Percentiles rank a stretch among this genome's conserved stretches.
phyloP scores from a whole-genome alignment of 2,888 invertebrate species.

The Glyphotaelius pellucidus region DNA sequence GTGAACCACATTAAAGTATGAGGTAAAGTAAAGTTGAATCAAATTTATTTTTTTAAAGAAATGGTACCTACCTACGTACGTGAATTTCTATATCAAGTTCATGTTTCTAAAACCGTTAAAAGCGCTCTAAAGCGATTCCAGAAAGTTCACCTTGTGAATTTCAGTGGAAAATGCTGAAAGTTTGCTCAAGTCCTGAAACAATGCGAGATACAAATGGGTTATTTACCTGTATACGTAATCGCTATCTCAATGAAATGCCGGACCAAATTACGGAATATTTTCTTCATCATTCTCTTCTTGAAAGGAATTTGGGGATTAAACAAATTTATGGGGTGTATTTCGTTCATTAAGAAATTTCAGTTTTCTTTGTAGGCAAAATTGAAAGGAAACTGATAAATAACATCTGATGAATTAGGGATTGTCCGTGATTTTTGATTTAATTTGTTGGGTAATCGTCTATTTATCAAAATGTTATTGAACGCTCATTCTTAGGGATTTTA shows the following conservation, averaged over 20 bases:
- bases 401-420: not conserved
- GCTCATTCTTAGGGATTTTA: too few species aligned
- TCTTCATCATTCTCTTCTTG: not conserved
- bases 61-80: too few species aligned
- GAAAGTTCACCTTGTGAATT: not conserved
- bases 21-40: too few species aligned
- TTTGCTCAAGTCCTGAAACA: not conserved
- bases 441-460: not conserved
- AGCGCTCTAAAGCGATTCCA: not conserved
- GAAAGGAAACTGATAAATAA: not conserved
- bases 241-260: not conserved
- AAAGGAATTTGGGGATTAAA: not conserved
- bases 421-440: not conserved
- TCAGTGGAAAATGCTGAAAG: not conserved
- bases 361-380: not conserved
- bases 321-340: not conserved
- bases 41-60: too few species aligned
- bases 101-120: not conserved
- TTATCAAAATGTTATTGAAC: not conserved
- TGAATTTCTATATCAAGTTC: not conserved
- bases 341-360: not conserved
- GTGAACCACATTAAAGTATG: too few species aligned
- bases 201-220: constrained; percentile 4
- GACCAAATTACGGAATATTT: not conserved
- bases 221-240: not conserved